phyloP scores from a whole-genome alignment of 2,888 invertebrate genomes.

The Cataglyphis albicans region DNA sequence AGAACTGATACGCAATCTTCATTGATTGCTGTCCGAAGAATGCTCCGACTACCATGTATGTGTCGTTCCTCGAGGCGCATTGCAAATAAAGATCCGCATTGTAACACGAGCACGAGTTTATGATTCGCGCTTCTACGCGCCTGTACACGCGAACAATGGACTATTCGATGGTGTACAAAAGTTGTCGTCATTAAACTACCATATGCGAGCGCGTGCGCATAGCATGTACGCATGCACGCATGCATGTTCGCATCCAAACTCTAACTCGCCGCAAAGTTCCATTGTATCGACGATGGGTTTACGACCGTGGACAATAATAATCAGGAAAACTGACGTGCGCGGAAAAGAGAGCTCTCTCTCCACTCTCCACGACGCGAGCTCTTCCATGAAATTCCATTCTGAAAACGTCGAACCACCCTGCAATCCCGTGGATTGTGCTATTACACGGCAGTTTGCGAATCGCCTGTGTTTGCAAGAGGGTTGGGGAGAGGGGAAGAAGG shows the following conservation, averaged over 20 bases:
- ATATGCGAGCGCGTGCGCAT: conserved; percentile 26
- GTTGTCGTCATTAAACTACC: conserved; percentile 50
- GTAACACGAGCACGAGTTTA: conserved; percentile 44
- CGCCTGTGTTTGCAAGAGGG: conserved; percentile 48
- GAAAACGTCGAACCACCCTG: conserved; percentile 34
- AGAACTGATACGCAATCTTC: conserved; percentile 4
- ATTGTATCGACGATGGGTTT: conserved; percentile 45
- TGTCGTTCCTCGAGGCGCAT: background rate
- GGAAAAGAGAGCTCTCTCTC: conserved; percentile 21
- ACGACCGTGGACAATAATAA: conserved; percentile 51
- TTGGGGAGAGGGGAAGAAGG: background rate
- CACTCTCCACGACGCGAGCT: conserved; percentile 3
- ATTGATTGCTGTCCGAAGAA: conserved; percentile 29
- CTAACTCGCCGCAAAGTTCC: conserved; percentile 27
- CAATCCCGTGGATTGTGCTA: conserved; percentile 54
- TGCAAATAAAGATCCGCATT: conserved; percentile 36
- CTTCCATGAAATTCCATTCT: conserved; percentile 17
- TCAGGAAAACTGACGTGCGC: conserved; percentile 35
- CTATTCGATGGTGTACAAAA: conserved; percentile 41
- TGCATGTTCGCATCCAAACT: conserved; percentile 30
- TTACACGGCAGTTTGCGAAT: conserved; percentile 75
- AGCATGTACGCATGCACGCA: background rate
- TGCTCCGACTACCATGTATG: background rate
- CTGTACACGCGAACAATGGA: conserved; percentile 35
- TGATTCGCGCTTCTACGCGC: conserved; percentile 40